Evolutionary conservation across 2,888 invertebrate genomes (phyloP).

Genomic region (Chamaedrilus cognettii): DNA sequence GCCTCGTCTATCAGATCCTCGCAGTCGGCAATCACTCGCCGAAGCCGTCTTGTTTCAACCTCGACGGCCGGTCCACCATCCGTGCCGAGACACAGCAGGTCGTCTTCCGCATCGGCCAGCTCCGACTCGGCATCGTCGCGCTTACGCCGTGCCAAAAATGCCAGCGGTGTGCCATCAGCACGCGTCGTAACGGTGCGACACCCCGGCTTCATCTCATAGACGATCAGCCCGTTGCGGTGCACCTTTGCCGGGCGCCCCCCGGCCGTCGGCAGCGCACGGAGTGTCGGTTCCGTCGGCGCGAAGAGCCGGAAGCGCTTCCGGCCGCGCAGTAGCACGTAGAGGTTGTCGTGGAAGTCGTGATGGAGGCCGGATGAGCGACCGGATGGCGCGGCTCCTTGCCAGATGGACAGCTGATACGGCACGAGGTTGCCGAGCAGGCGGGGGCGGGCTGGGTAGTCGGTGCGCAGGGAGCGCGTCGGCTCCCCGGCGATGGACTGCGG

Average conservation of each 20-base stretch:
- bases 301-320: conserved; percentile 30
- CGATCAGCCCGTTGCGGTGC: conserved; percentile 29
- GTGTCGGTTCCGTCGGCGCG: conserved; percentile 26
- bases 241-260: conserved; percentile 20
- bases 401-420: conserved; percentile 31
- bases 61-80: neutral
- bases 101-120: conserved; percentile 24
- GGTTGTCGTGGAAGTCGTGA: conserved; percentile 33
- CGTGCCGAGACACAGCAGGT: conserved; percentile 11
- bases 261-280: conserved; percentile 25
- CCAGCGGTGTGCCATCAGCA: conserved; percentile 28
- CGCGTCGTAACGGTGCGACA: conserved; percentile 18
- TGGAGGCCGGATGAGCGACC: conserved; percentile 32
- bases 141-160: conserved; percentile 20
- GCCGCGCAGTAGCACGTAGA: conserved; percentile 31
- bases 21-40: conserved; percentile 20
- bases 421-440: conserved; percentile 22
- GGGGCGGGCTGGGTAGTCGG: conserved; percentile 27
- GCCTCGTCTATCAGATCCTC: conserved; percentile 26
- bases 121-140: conserved; percentile 23
- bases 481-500: conserved; percentile 21
- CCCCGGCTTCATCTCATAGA: conserved; percentile 18
- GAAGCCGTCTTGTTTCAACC: conserved; percentile 15
- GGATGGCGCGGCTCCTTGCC: conserved; percentile 24
- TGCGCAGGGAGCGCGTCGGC: conserved; percentile 18